These are phyloP conservation scores for Rhadinocentrus ornatus DNA, from an alignment of 2,797 vertebrate genomes.

Conservation along the genomic window DNA sequence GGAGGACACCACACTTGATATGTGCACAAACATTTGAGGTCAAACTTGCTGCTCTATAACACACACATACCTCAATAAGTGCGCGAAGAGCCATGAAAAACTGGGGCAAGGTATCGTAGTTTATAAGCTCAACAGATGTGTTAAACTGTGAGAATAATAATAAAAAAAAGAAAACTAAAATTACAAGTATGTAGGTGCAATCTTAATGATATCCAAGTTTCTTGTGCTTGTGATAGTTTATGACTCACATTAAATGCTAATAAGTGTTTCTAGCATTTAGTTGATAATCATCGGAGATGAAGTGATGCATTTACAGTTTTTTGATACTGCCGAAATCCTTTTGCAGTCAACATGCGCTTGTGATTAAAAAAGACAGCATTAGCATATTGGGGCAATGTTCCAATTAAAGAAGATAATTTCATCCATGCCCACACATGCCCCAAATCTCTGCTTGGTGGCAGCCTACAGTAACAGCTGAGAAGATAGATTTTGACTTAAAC, in stretches of 20 bases:
- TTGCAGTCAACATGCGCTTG: conserved; percentile 64
- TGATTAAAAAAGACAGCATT: conserved; percentile 68
- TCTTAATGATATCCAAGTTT: conserved; percentile 55
- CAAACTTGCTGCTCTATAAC: conserved; percentile 60
- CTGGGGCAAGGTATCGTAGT: too few relatives aligned
- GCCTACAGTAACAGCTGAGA: conserved; percentile 60
- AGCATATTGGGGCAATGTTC: conserved; percentile 69
- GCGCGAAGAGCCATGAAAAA: too few relatives aligned
- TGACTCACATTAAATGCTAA: conserved; percentile 40
- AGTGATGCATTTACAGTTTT: conserved; percentile 44
- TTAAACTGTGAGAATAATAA: conserved; percentile 48
- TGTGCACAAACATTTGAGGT: conserved; percentile 49
- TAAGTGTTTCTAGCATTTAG: conserved; percentile 53
- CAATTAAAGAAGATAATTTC: conserved; percentile 76
- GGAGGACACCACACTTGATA: conserved; percentile 42
- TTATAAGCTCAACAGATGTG: conserved; percentile 56
- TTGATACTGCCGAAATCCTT: conserved; percentile 60
- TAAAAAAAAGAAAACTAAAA: conserved; percentile 56
- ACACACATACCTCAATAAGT: too few relatives aligned
- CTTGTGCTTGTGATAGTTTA: conserved; percentile 69
- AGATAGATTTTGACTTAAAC: conserved; percentile 62
- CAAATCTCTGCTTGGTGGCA: conserved; percentile 58
- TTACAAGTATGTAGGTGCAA: conserved; percentile 65
- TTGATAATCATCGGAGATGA: conserved; percentile 39
- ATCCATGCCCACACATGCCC: conserved; percentile 69